phyloP scores from a whole-genome alignment of 2,113 vertebrate species.

The Sander vitreus region DNA sequence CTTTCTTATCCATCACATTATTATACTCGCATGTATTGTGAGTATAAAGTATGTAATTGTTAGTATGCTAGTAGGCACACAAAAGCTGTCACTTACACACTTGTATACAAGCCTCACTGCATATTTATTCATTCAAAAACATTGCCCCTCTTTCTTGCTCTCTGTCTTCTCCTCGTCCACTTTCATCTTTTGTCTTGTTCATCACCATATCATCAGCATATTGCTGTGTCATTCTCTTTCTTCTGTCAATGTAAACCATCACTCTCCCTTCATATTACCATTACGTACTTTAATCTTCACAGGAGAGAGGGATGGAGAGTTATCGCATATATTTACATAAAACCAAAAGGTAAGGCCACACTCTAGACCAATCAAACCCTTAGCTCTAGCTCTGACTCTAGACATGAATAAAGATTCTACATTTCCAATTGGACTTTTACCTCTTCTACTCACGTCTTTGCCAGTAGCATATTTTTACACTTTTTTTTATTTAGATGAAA shows the following conservation, averaged over 20 bases:
- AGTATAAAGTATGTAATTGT: too few relatives aligned
- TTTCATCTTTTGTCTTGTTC: slow-evolving; percentile 51
- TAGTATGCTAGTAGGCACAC: neutral
- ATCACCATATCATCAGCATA: slow-evolving; percentile 64
- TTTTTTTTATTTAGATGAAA: slow-evolving; percentile 57
- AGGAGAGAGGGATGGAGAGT: slow-evolving; percentile 29
- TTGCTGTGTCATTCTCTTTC: slow-evolving; percentile 48
- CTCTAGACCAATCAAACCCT: slow-evolving; percentile 17
- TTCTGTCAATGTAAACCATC: slow-evolving; percentile 53
- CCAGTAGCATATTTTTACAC: slow-evolving; percentile 42
- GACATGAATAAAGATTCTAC: slow-evolving; percentile 52
- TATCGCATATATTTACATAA: slow-evolving; percentile 67
- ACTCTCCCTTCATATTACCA: slow-evolving; percentile 37
- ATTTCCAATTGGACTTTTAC: slow-evolving; percentile 51
- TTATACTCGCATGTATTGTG: neutral
- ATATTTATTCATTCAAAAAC: slow-evolving; percentile 48
- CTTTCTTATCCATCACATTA: neutral
- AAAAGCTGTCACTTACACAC: slow-evolving; percentile 7
- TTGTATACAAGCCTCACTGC: slow-evolving; percentile 24
- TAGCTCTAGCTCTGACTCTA: slow-evolving; percentile 24
- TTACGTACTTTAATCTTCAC: slow-evolving; percentile 57
- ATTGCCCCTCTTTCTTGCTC: slow-evolving; percentile 9
- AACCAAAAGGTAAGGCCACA: slow-evolving; percentile 21
- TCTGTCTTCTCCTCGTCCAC: slow-evolving; percentile 10
- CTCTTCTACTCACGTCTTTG: slow-evolving; percentile 29